phyloP scores from a whole-genome alignment of 2,113 vertebrate species.

The Malaclemys terrapin region DNA sequence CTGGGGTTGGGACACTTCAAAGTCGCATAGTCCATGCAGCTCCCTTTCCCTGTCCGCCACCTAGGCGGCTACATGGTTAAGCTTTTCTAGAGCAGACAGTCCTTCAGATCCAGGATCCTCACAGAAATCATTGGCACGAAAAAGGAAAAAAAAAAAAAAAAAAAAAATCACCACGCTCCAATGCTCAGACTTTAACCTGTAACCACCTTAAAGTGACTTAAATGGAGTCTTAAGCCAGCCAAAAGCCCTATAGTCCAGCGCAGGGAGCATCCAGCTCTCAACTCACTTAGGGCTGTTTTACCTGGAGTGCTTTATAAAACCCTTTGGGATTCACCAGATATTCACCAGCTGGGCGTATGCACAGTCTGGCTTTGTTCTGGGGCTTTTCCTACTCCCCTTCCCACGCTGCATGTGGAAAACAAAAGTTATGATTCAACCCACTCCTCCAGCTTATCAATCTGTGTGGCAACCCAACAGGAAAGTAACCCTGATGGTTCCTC shows the following conservation, averaged over 20 bases:
- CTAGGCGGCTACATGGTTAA: not conserved
- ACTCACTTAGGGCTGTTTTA: not conserved
- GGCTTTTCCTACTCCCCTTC: not conserved
- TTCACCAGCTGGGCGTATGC: not conserved
- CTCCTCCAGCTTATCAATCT: not conserved
- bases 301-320: not conserved
- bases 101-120: not conserved
- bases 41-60: not conserved
- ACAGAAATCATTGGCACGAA: not conserved
- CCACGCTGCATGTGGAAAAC: not conserved
- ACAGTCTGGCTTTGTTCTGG: not conserved
- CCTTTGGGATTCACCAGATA: rapidly evolving
- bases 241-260: not conserved
- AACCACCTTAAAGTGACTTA: not conserved
- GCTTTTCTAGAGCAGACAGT: not conserved
- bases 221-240: not conserved
- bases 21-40: not conserved
- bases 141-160: too few species aligned
- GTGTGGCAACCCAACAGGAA: not conserved
- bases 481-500: not conserved
- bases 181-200: not conserved
- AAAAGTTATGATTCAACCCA: not conserved
- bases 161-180: not conserved
- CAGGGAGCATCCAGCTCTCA: not conserved
- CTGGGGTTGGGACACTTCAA: not conserved